phyloP scores from a whole-genome alignment of 1,140 invertebrate genomes.

The Steinernema khuongi region DNA sequence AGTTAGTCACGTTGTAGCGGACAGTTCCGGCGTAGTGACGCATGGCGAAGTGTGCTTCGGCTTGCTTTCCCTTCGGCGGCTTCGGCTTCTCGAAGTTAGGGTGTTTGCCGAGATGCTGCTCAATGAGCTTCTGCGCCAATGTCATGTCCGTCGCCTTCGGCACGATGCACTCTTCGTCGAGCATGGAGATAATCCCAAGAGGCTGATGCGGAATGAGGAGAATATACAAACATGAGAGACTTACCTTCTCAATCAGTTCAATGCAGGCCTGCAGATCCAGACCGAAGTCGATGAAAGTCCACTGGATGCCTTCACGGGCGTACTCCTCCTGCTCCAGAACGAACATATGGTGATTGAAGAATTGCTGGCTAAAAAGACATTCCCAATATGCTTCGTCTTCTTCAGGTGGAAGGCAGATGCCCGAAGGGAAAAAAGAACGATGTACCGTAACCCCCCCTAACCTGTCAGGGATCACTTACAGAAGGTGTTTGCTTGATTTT shows the following conservation, averaged over 20 bases:
- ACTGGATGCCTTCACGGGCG: constrained; percentile 91
- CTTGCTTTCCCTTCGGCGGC: constrained; percentile 87
- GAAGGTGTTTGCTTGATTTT: too few relatives aligned
- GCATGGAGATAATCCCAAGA: constrained; percentile 99
- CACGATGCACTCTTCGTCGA: constrained; percentile 99
- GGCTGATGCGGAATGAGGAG: constrained; percentile 68
- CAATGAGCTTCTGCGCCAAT: constrained; percentile 93
- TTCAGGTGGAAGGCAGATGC: too few relatives aligned
- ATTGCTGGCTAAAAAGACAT: too few relatives aligned
- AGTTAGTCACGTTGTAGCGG: constrained; percentile 92
- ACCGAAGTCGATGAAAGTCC: constrained; percentile 99
- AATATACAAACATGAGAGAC: constrained; percentile 24
- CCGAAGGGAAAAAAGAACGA: too few relatives aligned
- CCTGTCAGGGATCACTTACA: too few relatives aligned
- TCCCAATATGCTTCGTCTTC: too few relatives aligned
- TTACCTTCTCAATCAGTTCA: constrained; percentile 98
- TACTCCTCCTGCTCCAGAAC: constrained; percentile 99
- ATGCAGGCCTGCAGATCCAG: constrained; percentile 97
- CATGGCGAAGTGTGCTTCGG: constrained; percentile 92
- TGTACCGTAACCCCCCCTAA: too few relatives aligned
- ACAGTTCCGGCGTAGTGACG: constrained; percentile 94
- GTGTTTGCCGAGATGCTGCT: constrained; percentile 97
- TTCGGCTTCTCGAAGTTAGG: constrained; percentile 89
- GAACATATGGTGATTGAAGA: constrained; percentile 99
- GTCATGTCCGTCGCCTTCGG: constrained; percentile 97